These are phyloP conservation scores for Dynastes hyllus DNA, from an alignment of 2,888 invertebrate species.

Conservation along the genomic window DNA sequence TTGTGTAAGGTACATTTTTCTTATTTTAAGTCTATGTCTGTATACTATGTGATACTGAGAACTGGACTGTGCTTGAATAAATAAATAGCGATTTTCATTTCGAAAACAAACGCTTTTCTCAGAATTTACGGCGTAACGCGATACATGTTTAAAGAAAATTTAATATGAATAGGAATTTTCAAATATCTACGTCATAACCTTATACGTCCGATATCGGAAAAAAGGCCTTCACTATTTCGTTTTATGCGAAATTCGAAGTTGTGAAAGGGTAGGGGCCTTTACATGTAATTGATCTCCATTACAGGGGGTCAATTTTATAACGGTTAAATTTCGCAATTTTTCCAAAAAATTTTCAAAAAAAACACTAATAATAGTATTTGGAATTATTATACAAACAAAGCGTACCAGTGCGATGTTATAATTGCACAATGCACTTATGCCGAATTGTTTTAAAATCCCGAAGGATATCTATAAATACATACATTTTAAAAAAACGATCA, in stretches of 20 bases:
- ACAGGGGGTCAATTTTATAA: not conserved
- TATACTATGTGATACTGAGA: no score
- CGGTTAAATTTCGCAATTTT: constrained; percentile 10
- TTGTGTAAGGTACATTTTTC: not conserved
- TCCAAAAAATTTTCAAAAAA: no score
- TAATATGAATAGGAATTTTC: not conserved
- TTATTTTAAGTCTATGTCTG: no score
- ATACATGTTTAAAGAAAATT: not conserved
- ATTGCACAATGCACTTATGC: not conserved
- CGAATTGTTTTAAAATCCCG: constrained; percentile 30
- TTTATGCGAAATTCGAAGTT: not conserved
- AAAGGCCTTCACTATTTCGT: not conserved
- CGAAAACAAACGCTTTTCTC: not conserved
- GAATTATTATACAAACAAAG: constrained; percentile 15
- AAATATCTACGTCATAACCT: not conserved
- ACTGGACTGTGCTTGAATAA: no score
- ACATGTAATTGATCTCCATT: no score
- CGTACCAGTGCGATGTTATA: not conserved
- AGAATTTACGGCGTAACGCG: not conserved
- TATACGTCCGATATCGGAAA: not conserved
- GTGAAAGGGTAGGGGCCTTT: no score
- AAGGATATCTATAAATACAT: constrained; percentile 36
- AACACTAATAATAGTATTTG: constrained; percentile 28
- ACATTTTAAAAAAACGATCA: not conserved
- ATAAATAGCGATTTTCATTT: not conserved